phyloP scores from a whole-genome alignment of 2,797 vertebrate species.

The Galaxias olidus region DNA sequence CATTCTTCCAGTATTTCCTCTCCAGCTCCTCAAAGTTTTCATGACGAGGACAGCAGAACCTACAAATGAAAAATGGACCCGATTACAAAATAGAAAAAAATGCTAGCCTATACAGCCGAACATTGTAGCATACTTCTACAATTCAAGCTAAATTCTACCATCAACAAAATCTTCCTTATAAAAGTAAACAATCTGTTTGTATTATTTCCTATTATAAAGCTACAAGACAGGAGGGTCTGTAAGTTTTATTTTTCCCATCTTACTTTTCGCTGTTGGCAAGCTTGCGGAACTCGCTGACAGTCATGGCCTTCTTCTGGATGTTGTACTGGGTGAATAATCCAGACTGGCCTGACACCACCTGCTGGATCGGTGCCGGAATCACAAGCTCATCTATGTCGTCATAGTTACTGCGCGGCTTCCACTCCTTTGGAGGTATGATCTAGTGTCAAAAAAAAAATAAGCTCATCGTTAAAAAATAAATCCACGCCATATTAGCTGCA shows the following conservation, averaged over 20 bases:
- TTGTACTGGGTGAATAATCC: slow-evolving; percentile 98
- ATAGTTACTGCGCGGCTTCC: slow-evolving; percentile 88
- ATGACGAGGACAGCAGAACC: slow-evolving; percentile 92
- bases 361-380: slow-evolving; percentile 96
- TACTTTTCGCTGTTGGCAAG: slow-evolving; percentile 96
- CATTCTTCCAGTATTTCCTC: slow-evolving; percentile 98
- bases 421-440: slow-evolving; percentile 93
- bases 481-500: too few species aligned
- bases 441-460: slow-evolving; percentile 41
- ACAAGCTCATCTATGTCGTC: slow-evolving; percentile 91
- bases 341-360: slow-evolving; percentile 94
- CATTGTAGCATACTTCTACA: too few species aligned
- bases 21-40: slow-evolving; percentile 96
- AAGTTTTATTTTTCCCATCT: too few species aligned
- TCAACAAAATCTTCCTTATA: too few species aligned
- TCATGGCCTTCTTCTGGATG: slow-evolving; percentile 97
- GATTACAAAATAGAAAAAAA: too few species aligned
- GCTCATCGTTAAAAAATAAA: too few species aligned
- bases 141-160: too few species aligned
- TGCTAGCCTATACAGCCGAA: too few species aligned
- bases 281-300: slow-evolving; percentile 88
- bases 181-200: background rate
- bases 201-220: background rate
- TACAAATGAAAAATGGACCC: slow-evolving; percentile 54
- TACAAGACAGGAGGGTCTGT: too few species aligned